Base-by-base conservation (phyloP, 1,140 invertebrate species). In the Plectrocnemia conspersa region DNA sequence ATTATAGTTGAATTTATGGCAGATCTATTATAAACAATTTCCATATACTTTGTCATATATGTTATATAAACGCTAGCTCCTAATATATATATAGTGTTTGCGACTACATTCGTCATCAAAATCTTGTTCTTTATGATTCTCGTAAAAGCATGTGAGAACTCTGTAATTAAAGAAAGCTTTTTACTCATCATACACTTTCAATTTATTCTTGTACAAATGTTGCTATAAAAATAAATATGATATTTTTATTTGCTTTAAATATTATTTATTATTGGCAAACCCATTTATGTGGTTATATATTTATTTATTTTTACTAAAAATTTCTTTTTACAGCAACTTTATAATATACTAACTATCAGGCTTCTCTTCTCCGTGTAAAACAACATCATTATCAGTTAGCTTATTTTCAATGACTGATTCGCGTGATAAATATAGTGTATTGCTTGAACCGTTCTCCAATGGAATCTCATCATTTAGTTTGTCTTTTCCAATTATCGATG, bases 41-140 rank as follows among this genome's bases (percentile, higher is more conserved):
- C 84, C 58, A 87, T 76, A 62, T 86, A 87, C 62, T 85, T 86
- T 4, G 82, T 80, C 58, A 85, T 68, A 61, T 80, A 87, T 1
- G 82, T 85, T 58, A 83, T 80, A 49, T 84, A 86, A 0, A 82
- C 82, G 4, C 80, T 76, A 4, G 80, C 77, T 3, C 84, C 83
- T 35, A 86, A 69, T 10, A 86, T 73, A 50, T 81, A 81, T 57
- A 82, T 82, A 3, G 82, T 75, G 0, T 65, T 77, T 41, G 79
- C 77, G 0, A 74, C 64, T 29, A 79, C 81, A 59, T 82, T 83
- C 15, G 72, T 73, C 35, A 81, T 74, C 2, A 83, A 63, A 22
- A 83, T 62, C 67, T 78, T 79, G 52, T 83, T 83, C 5, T 68
- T 75, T 11, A 85, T 42, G 19, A 88, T 59, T 52, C 80, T 68